Conservation (phyloP, 1,140 invertebrate species). For the Drosophila nasuta region DNA sequence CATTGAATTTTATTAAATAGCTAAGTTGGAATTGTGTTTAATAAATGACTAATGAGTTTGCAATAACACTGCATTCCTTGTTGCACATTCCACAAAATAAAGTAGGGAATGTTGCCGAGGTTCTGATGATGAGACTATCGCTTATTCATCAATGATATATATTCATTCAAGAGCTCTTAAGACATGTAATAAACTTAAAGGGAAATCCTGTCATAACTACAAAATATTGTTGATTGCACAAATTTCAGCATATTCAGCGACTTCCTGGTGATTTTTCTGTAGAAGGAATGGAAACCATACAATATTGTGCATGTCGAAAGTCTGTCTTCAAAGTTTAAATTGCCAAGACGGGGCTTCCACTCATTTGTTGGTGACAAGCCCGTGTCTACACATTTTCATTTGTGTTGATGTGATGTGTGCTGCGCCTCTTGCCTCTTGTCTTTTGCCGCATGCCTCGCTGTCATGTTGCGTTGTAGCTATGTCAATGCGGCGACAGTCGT, state of each 20-base stretch:
- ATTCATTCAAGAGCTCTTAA: too few species aligned
- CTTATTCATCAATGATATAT: too few species aligned
- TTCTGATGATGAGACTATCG: too few species aligned
- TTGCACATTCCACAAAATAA: too few species aligned
- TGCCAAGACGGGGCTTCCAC: conserved; percentile 20
- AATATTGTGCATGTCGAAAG: conserved; percentile 36
- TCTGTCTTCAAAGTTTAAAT: conserved; percentile 37
- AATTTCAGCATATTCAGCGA: background rate
- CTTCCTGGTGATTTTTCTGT: background rate
- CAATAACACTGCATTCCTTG: too few species aligned
- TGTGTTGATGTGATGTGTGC: conserved; percentile 27
- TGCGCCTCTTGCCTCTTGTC: background rate
- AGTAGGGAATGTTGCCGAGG: too few species aligned
- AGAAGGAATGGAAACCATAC: conserved; percentile 2
- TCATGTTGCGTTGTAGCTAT: conserved; percentile 11
- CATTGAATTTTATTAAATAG: too few species aligned
- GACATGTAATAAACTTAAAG: too few species aligned
- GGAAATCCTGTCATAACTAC: background rate
- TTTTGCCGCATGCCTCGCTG: conserved; percentile 5
- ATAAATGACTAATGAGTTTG: too few species aligned
- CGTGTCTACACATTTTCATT: conserved; percentile 57
- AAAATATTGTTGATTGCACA: background rate
- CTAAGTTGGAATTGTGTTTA: too few species aligned
- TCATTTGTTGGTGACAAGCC: conserved; percentile 36
- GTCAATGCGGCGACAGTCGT: conserved; percentile 25